Percentiles rank a stretch among this genome's conserved stretches.
These are phyloP conservation scores for Pseudorhiza aurosa DNA, from an alignment of 30 jellyfish, hydroid and myxozoan genomes.

Conservation along the genomic window DNA sequence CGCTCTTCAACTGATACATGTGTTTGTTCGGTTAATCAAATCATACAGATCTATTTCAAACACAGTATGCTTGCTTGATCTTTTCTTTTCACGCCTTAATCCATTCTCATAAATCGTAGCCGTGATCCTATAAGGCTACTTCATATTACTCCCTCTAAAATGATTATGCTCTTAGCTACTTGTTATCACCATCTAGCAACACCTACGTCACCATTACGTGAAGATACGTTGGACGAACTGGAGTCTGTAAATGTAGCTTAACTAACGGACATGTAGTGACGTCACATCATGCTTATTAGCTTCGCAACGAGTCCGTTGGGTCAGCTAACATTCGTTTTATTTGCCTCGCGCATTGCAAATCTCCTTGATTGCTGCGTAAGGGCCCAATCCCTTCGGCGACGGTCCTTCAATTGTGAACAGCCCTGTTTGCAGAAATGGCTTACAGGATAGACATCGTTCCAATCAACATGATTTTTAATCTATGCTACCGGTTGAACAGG, in stretches of 20 bases:
- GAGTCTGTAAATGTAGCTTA: neutral
- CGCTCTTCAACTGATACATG: conserved; percentile 67
- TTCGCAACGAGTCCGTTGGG: no score
- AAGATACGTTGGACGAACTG: neutral
- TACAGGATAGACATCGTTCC: no score
- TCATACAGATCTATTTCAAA: conserved; percentile 20
- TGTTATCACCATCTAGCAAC: conserved; percentile 8
- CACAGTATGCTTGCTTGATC: conserved; percentile 30
- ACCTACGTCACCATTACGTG: neutral
- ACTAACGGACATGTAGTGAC: neutral
- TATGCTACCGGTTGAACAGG: no score
- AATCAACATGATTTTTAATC: no score
- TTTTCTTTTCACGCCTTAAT: conserved; percentile 14
- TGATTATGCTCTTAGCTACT: neutral
- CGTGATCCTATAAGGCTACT: conserved; percentile 23
- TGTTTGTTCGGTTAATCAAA: conserved; percentile 61
- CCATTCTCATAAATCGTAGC: conserved; percentile 34
- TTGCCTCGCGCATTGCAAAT: no score
- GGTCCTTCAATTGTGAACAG: no score
- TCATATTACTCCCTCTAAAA: conserved; percentile 12
- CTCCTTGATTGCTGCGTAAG: no score
- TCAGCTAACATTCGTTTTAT: no score
- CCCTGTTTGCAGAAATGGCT: no score
- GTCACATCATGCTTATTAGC: no score
- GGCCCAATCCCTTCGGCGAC: no score